These are phyloP conservation scores for Pandemis cinnamomeana DNA, from an alignment of 2,888 invertebrate species.

Conservation along the genomic window DNA sequence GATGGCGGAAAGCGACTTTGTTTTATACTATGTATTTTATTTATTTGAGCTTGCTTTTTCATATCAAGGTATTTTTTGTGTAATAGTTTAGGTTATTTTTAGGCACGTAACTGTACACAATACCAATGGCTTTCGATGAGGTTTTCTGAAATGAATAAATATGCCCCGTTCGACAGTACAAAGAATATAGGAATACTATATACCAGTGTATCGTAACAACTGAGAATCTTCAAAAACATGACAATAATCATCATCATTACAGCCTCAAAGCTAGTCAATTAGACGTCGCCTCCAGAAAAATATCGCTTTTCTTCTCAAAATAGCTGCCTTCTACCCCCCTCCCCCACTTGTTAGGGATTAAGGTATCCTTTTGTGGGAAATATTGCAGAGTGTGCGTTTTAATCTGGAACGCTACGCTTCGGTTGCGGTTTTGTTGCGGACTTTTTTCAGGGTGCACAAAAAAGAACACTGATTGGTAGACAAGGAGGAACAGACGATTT, in stretches of 20 bases:
- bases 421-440: slow-evolving; percentile 69
- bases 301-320: slow-evolving; percentile 52
- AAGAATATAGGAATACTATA: too few relatives aligned
- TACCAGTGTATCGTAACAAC: too few relatives aligned
- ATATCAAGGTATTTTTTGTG: too few relatives aligned
- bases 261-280: neutral
- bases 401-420: slow-evolving; percentile 75
- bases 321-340: slow-evolving; percentile 64
- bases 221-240: neutral
- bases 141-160: too few relatives aligned
- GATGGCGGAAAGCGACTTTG: too few relatives aligned
- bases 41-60: too few relatives aligned
- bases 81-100: too few relatives aligned
- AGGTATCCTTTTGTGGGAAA: slow-evolving; percentile 83
- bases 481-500: neutral
- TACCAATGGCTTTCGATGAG: too few relatives aligned
- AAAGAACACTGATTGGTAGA: slow-evolving; percentile 16
- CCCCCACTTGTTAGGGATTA: slow-evolving; percentile 79
- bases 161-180: too few relatives aligned
- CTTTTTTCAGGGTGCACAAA: slow-evolving; percentile 49
- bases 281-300: neutral
- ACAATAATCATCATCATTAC: neutral
- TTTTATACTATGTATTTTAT: too few relatives aligned
- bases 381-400: slow-evolving; percentile 81
- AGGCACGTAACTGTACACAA: too few relatives aligned